These are phyloP conservation scores for Anas acuta DNA, from an alignment of 2,797 vertebrate species.

Conservation along the genomic window DNA sequence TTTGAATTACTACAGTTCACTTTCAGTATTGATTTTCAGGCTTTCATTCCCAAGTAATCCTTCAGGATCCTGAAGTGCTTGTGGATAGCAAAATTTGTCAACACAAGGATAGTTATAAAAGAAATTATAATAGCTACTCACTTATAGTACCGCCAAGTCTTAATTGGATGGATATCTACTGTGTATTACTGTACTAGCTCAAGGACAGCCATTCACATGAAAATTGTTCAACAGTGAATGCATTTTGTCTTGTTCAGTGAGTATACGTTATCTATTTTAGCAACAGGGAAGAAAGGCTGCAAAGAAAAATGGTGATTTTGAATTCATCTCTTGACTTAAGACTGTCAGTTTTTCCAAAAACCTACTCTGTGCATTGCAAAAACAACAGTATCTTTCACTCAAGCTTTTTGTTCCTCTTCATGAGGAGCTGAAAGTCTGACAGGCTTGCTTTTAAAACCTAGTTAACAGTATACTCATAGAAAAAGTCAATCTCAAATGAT, in stretches of 20 bases:
- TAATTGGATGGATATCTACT: conserved; percentile 62
- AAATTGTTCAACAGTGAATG: conserved; percentile 62
- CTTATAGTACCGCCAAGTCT: background rate
- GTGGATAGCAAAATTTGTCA: conserved; percentile 43
- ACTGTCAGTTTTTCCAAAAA: conserved; percentile 47
- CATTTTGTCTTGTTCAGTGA: conserved; percentile 56
- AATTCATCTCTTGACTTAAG: conserved; percentile 55
- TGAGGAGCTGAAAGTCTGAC: conserved; percentile 5
- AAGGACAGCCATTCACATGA: conserved; percentile 74
- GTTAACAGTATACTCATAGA: background rate
- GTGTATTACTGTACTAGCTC: conserved; percentile 50
- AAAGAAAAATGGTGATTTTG: conserved; percentile 63
- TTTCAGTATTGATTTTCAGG: conserved; percentile 24
- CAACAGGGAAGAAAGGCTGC: conserved; percentile 47
- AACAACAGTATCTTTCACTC: conserved; percentile 16
- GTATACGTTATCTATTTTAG: conserved; percentile 49
- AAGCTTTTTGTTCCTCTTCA: conserved; percentile 33
- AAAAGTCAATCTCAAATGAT: conserved; percentile 16
- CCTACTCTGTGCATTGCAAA: conserved; percentile 13
- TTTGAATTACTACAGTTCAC: background rate
- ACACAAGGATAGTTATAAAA: conserved; percentile 23
- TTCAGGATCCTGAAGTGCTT: conserved; percentile 48
- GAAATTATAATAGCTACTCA: conserved; percentile 48
- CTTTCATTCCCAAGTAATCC: conserved; percentile 40
- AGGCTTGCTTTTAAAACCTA: background rate